phyloP scores from a whole-genome alignment of 1,140 invertebrate genomes.

The Stenopsyche tienmushanensis region DNA sequence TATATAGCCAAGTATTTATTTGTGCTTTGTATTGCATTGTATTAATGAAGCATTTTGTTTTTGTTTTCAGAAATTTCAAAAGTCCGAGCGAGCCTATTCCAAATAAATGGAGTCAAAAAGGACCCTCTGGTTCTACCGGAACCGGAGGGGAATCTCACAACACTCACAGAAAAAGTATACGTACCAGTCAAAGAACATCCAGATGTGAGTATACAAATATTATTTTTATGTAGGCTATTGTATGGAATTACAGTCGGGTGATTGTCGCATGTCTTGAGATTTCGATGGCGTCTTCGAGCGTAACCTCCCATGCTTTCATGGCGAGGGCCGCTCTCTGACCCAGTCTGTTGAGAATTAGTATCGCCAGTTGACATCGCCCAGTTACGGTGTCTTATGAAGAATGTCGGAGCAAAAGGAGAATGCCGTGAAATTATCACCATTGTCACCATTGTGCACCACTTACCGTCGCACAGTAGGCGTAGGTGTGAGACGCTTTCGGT shows the following conservation, averaged over 20 bases:
- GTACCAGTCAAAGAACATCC: conserved; percentile 99
- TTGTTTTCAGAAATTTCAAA: conserved; percentile 95
- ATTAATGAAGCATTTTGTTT: conserved; percentile 44
- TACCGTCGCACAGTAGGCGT: too few relatives aligned
- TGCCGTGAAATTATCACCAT: conserved; percentile 3
- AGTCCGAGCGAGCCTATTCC: conserved; percentile 95
- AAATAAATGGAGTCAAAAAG: conserved; percentile 95
- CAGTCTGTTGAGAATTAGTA: not conserved
- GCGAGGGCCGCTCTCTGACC: too few relatives aligned
- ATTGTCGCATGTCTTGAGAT: not conserved
- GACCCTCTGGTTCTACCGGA: conserved; percentile 93
- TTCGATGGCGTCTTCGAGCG: too few relatives aligned
- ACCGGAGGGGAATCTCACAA: conserved; percentile 84
- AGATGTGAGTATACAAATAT: conserved; percentile 80
- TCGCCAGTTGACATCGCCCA: not conserved
- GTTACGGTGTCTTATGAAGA: not conserved
- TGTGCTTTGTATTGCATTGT: not conserved
- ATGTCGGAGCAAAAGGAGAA: not conserved
- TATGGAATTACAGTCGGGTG: not conserved
- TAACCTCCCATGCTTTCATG: too few relatives aligned
- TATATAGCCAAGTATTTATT: too few relatives aligned
- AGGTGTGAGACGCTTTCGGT: too few relatives aligned
- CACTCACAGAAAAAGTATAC: conserved; percentile 98
- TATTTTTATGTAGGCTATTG: not conserved
- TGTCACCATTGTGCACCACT: not conserved